phyloP scores from a whole-genome alignment of 1,140 invertebrate genomes.

The Drosophila mayri region DNA sequence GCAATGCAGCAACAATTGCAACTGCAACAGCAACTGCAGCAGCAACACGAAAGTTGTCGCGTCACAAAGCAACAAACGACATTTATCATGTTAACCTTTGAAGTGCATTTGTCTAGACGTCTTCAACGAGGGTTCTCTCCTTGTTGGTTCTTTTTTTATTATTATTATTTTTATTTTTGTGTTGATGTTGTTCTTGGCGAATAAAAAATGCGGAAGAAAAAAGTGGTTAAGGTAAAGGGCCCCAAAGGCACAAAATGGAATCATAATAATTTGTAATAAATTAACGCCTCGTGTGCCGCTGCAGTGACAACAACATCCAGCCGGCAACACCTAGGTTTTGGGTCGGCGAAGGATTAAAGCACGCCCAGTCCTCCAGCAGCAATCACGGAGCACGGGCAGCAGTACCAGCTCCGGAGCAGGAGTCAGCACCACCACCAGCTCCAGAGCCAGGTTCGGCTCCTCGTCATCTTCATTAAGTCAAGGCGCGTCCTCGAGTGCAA shows the following conservation, averaged over 20 bases:
- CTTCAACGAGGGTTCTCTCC: slow-evolving; percentile 71
- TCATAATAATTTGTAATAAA: slow-evolving; percentile 84
- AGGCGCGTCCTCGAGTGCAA: slow-evolving; percentile 71
- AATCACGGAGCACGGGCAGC: slow-evolving; percentile 6
- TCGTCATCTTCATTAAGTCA: slow-evolving; percentile 82
- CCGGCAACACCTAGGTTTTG: slow-evolving; percentile 54
- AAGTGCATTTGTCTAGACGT: slow-evolving; percentile 84
- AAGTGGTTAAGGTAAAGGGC: slow-evolving; percentile 10
- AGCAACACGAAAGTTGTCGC: slow-evolving; percentile 75
- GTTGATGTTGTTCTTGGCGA: slow-evolving; percentile 30
- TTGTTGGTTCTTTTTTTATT: slow-evolving; percentile 25
- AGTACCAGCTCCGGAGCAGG: background rate
- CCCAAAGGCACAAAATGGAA: slow-evolving; percentile 59
- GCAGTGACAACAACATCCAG: slow-evolving; percentile 43
- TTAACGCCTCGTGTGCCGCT: slow-evolving; percentile 68
- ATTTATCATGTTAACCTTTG: slow-evolving; percentile 84
- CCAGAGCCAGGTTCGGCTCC: slow-evolving; percentile 14
- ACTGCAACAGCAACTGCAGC: slow-evolving; percentile 51
- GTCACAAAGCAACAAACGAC: slow-evolving; percentile 78
- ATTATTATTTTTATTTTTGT: slow-evolving; percentile 29
- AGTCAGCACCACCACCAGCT: slow-evolving; percentile 14
- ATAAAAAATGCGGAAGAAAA: slow-evolving; percentile 39
- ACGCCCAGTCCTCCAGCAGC: slow-evolving; percentile 45
- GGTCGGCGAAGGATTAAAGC: slow-evolving; percentile 65
- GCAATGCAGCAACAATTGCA: slow-evolving; percentile 59